These are phyloP conservation scores for Acanthococcus lagerstroemiae DNA, from an alignment of 2,888 invertebrate species.

Conservation along the genomic window DNA sequence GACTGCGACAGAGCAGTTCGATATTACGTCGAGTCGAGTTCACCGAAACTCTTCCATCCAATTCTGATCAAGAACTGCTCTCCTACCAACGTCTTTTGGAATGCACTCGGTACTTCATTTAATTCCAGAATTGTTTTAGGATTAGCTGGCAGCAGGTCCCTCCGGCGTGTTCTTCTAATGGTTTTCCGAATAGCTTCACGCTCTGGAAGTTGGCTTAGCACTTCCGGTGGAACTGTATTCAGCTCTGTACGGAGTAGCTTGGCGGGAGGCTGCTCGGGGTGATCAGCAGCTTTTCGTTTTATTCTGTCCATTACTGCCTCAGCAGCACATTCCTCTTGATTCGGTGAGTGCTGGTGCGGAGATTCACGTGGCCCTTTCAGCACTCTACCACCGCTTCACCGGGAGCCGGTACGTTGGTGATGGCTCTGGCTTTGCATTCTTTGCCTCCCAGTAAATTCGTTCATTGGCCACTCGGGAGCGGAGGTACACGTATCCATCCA, in stretches of 20 bases:
- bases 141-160: not conserved
- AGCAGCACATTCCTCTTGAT: too few species aligned
- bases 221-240: not conserved
- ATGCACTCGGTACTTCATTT: not conserved
- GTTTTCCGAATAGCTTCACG: constrained; percentile 2
- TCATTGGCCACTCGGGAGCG: too few species aligned
- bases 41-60: not conserved
- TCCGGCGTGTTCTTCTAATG: not conserved
- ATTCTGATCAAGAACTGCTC: not conserved
- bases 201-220: constrained; percentile 1
- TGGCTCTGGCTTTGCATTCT: not conserved
- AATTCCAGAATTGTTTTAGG: not conserved
- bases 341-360: not conserved
- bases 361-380: not conserved
- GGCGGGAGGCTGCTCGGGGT: constrained; percentile 3
- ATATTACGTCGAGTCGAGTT: not conserved
- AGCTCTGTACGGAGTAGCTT: constrained; percentile 3
- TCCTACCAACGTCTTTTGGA: not conserved
- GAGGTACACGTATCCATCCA: too few species aligned
- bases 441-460: not conserved
- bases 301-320: not conserved
- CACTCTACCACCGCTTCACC: not conserved
- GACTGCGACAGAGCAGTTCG: not conserved
- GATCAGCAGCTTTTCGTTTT: constrained; percentile 1
- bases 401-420: not conserved